Evolutionary conservation across 2,797 vertebrate genomes (phyloP).

Genomic region (Diglossa cyanea): DNA sequence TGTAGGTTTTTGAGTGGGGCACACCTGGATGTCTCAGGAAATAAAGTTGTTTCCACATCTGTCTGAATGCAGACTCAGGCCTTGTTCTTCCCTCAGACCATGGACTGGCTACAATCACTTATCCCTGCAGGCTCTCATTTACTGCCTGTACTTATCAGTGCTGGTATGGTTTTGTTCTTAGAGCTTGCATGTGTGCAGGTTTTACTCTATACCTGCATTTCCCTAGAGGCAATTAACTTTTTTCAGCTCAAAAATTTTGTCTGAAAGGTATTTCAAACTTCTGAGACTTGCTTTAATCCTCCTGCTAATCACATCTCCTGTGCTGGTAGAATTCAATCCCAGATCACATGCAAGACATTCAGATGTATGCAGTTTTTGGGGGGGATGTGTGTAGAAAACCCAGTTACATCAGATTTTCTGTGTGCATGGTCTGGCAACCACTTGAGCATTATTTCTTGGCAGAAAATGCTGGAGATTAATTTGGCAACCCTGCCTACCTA

Average conservation of each 20-base stretch:
- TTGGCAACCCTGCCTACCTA: neutral
- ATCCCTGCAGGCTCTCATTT: neutral
- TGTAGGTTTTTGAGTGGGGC: neutral
- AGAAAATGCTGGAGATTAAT: neutral
- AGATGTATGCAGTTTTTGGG: neutral
- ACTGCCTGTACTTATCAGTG: accelerated
- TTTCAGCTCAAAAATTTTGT: neutral
- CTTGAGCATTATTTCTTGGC: neutral
- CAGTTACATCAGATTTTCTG: neutral
- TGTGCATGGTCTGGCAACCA: neutral
- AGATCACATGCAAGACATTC: neutral
- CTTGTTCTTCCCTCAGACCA: neutral
- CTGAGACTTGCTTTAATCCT: neutral
- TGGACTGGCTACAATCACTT: neutral
- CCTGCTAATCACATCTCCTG: neutral
- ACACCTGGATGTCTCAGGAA: neutral
- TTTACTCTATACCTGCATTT: neutral
- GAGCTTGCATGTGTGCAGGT: neutral
- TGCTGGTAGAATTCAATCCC: neutral
- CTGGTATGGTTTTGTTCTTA: neutral
- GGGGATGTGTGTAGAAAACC: neutral
- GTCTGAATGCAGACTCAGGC: neutral
- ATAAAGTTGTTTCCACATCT: neutral
- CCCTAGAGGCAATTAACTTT: neutral
- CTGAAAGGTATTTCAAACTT: neutral